phyloP scores from a whole-genome alignment of 2,113 vertebrate species.

The Bothrops jararaca region DNA sequence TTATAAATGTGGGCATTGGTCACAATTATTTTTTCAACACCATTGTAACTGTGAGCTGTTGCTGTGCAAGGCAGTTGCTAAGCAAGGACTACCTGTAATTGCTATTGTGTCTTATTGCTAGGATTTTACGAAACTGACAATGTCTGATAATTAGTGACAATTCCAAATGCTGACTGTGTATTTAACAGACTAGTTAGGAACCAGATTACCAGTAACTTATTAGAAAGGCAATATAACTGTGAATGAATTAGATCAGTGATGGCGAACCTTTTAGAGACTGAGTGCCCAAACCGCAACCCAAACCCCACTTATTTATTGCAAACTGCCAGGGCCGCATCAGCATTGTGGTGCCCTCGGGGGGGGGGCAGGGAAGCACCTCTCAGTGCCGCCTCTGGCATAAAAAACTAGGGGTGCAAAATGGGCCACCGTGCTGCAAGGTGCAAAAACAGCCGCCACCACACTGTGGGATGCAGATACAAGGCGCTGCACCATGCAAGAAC shows the following conservation, averaged over 20 bases:
- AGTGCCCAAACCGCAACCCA: too few species aligned
- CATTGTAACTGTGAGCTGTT: not conserved
- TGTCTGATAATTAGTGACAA: not conserved
- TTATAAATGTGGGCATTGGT: not conserved
- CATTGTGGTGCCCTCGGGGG: too few species aligned
- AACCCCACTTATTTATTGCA: too few species aligned
- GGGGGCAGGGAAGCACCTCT: too few species aligned
- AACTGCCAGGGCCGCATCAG: too few species aligned
- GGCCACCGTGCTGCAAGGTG: too few species aligned
- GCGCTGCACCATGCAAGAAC: too few species aligned
- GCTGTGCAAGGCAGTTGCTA: not conserved
- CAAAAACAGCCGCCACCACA: too few species aligned
- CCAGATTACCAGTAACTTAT: not conserved
- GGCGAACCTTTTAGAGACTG: too few species aligned
- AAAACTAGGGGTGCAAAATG: too few species aligned
- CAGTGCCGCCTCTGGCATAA: too few species aligned
- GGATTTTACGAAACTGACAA: not conserved
- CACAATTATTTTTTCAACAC: not conserved
- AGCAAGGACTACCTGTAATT: not conserved
- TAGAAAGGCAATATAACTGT: not conserved
- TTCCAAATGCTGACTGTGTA: not conserved
- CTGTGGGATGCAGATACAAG: too few species aligned
- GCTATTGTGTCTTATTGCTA: not conserved
- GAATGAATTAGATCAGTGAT: not conserved
- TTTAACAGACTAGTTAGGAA: constrained; percentile 1